Conservation (phyloP, 2,113 vertebrate species). For the Rhineura floridana region DNA sequence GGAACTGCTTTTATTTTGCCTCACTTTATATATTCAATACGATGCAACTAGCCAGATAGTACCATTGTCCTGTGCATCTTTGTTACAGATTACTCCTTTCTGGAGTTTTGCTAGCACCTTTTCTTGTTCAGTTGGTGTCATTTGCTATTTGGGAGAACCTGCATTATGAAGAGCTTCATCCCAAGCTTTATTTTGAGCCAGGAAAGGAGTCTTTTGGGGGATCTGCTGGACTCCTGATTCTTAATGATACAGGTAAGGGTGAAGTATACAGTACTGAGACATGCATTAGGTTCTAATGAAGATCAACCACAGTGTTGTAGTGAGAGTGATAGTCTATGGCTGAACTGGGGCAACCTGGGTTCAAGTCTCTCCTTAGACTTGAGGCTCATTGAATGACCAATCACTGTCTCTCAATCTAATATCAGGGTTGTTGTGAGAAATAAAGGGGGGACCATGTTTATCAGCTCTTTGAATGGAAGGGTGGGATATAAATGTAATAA, state of each 20-base stretch:
- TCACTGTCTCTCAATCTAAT: not conserved
- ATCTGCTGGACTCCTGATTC: slow-evolving; percentile 82
- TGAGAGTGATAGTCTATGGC: not conserved
- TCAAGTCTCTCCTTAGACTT: not conserved
- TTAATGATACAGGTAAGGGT: slow-evolving; percentile 88
- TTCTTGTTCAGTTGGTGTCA: slow-evolving; percentile 66
- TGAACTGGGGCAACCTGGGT: not conserved
- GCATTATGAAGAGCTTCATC: slow-evolving; percentile 77
- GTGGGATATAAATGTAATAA: not conserved
- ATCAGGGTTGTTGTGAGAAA: not conserved
- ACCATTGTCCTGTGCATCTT: slow-evolving; percentile 34
- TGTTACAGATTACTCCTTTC: slow-evolving; percentile 80
- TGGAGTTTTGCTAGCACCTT: slow-evolving; percentile 73
- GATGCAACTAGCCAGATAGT: not conserved
- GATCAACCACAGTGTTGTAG: too few relatives aligned
- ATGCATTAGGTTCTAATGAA: not conserved
- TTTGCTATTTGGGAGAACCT: slow-evolving; percentile 56
- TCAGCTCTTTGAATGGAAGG: not conserved
- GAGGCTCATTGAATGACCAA: not conserved
- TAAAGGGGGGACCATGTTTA: not conserved
- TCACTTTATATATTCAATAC: not conserved
- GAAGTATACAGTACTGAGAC: not conserved
- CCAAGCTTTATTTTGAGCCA: slow-evolving; percentile 82
- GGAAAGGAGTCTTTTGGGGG: slow-evolving; percentile 72
- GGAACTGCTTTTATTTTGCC: too few relatives aligned